Evolutionary conservation across 2,113 vertebrate genomes (phyloP), one percentile per base, ranked within the genome.

Genomic region (Alethe diademata): DNA sequence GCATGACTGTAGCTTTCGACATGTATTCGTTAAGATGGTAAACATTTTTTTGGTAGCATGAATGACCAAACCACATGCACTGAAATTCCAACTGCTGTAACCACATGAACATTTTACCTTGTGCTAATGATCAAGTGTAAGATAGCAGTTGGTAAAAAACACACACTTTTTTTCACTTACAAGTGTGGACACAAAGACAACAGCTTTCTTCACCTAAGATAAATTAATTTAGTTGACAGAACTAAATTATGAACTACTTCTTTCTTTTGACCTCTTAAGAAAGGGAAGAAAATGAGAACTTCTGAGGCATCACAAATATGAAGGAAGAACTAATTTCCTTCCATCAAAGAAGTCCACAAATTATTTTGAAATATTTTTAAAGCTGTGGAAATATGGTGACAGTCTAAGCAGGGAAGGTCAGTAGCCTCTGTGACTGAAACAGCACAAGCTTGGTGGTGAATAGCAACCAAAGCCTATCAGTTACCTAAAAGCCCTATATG

Each of bases 41-140:
- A 95, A 93, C 74, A 72, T 93, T 92, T 96, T 79, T 66, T 86
- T 47, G 45, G 66, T 94, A 83, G 9, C 23, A 57, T 1, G 3
- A 92, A 79, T 83, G 66, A 94, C 78, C 85, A 94, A 94, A 96
- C 82, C 62, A 86, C 81, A 65, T 19, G 28, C 17, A 4, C 65
- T 87, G 54, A 93, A 95, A 89, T 92, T 93, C n/a, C 53, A 65
- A 28, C n/a, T 92, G 61, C 57, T 89, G 64, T 87, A 78, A 78
- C 66, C 57, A 75, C 80, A 89, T 33, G 79, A 91, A 87, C 57
- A 71, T 81, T 89, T 91, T 92, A 72, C 48, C 11, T 92, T 93
- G 81, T 79, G n/a, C 40, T 91, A 92, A 81, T 65, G 45, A 69
- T 47, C 14, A 33, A 35, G 29, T 36, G 54, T 66, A 38, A 92